A percentile compares a stretch with the other conserved stretches of the same genome.
These are phyloP conservation scores for Grammomys surdaster DNA, from an alignment of 2,113 vertebrate species.

Conservation along the genomic window DNA sequence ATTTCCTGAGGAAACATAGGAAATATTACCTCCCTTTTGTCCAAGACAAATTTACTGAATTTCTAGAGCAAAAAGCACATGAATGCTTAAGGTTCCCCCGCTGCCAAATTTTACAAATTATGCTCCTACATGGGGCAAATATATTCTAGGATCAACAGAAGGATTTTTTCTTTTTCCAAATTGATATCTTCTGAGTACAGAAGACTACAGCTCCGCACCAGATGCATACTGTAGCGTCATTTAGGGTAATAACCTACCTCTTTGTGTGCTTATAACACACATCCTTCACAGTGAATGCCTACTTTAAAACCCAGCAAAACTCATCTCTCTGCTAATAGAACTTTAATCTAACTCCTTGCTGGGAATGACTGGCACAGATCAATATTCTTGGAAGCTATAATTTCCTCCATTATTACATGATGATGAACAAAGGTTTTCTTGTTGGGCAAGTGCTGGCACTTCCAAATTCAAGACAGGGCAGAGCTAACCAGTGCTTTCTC, in stretches of 20 bases:
- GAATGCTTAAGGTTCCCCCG: background rate
- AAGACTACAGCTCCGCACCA: background rate
- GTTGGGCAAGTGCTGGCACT: background rate
- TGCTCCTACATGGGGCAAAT: background rate
- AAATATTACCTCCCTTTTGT: background rate
- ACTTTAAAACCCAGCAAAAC: slow-evolving; percentile 29
- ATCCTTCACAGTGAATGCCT: slow-evolving; percentile 24
- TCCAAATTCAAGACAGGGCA: slow-evolving; percentile 2
- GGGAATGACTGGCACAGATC: slow-evolving; percentile 29
- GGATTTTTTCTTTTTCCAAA: slow-evolving; percentile 18
- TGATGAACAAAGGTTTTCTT: background rate
- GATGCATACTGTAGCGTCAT: background rate
- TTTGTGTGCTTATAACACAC: slow-evolving; percentile 58
- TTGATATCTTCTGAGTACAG: slow-evolving; percentile 36
- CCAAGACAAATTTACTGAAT: background rate
- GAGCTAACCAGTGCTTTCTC: background rate
- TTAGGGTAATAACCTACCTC: slow-evolving; percentile 52
- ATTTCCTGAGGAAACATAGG: background rate
- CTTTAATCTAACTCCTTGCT: slow-evolving; percentile 22
- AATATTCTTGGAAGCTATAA: slow-evolving; percentile 19
- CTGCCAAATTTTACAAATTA: slow-evolving; percentile 4
- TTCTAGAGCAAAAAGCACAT: background rate
- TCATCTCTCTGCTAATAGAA: slow-evolving; percentile 49
- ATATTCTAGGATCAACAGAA: background rate
- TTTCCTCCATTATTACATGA: slow-evolving; percentile 45